phyloP scores from a whole-genome alignment of 2,797 vertebrate genomes.

The Loris lydekkerianus region DNA sequence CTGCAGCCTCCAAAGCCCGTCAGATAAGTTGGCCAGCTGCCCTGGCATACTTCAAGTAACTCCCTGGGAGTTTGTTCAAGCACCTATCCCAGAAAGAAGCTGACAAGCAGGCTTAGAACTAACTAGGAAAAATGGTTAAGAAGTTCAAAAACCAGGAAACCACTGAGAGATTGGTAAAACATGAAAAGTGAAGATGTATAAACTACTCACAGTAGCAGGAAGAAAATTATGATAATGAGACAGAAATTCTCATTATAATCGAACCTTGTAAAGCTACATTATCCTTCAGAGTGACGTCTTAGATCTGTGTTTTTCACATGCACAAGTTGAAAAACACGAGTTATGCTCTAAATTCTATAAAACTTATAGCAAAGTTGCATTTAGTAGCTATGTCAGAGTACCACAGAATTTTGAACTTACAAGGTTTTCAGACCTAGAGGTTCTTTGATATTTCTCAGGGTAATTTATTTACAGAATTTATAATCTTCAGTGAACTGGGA shows the following conservation, averaged over 20 bases:
- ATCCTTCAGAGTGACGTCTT: neutral
- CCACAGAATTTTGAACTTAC: neutral
- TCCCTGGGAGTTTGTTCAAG: neutral
- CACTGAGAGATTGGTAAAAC: neutral
- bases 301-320: neutral
- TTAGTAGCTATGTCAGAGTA: neutral
- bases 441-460: neutral
- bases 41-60: neutral
- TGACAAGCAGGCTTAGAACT: neutral
- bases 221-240: neutral
- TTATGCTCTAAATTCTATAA: neutral
- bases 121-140: neutral
- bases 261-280: neutral
- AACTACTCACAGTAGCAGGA: neutral
- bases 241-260: neutral
- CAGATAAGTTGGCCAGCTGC: neutral
- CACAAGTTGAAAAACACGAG: neutral
- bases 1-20: neutral
- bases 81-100: neutral
- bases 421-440: neutral
- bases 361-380: neutral
- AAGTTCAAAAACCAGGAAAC: neutral
- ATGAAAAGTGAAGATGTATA: neutral
- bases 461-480: slow-evolving; percentile 21
- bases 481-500: neutral